Base-by-base conservation (phyloP, 2,888 invertebrate genomes). In the Dasysyrphus albostriatus region DNA sequence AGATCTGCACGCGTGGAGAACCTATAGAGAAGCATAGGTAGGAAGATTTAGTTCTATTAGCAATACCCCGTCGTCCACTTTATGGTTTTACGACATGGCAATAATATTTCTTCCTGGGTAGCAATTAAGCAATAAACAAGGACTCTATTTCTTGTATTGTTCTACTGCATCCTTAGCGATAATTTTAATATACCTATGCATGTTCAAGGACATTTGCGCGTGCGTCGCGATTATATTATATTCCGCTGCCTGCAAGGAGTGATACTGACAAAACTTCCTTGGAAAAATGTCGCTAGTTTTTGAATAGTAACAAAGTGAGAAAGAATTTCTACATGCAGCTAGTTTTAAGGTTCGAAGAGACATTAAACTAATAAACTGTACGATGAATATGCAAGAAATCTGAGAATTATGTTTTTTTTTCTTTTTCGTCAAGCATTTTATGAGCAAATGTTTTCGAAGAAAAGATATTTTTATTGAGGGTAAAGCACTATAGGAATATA, bases 41-140 rank as follows among this genome's bases (percentile, higher is more conserved):
- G 37, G 19, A 34, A 10, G 19, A 56, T 24, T 24, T 29, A 79
- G 69, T 39, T 67, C 58, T 16, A 65, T 1, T 3, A 76, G 81
- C 59, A 81, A 82, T 90, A 67, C 89, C 92, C 91, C 90, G 91
- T 90, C 88, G 91, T 87, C 89, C 88, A 88, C 90, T 92, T 92
- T 91, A 92, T 92, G 89, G 88, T 90, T 92, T 92, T 92, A 92
- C 88, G 91, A 90, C 90, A 89, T 89, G 90, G 89, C 90, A 91
- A 92, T 92, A 90, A 92, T 91, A 91, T 90, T 91, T 90, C 90
- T 89, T 89, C 90, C 89, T 90, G 89, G 90, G 90, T 88, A 87
- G 90, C 91, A 90, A 91, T 91, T 91, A 91, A 91, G 91, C 89
- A 88, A 88, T 90, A 89, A 77, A 79, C 76, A 81, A 88, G 88